These are phyloP conservation scores for Leucophenga varia DNA, from an alignment of 1,140 invertebrate species.

Conservation along the genomic window DNA sequence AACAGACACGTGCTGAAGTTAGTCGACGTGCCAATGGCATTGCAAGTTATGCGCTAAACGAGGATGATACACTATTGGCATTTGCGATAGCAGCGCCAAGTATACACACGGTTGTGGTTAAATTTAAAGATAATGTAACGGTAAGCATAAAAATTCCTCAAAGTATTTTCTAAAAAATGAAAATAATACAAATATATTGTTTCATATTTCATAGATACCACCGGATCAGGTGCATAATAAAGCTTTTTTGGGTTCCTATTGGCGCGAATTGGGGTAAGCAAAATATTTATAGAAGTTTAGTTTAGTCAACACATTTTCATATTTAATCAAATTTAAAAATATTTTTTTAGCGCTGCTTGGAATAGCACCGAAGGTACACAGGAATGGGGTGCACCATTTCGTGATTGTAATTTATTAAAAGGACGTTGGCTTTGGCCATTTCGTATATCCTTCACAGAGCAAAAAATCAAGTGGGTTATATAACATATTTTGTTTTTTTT, in stretches of 20 bases:
- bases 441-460: constrained; percentile 51
- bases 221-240: constrained; percentile 51
- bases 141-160: constrained; percentile 22
- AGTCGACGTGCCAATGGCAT: constrained; percentile 45
- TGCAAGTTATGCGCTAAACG: constrained; percentile 46
- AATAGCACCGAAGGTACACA: constrained; percentile 51
- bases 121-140: constrained; percentile 55
- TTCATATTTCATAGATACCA: constrained; percentile 39
- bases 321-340: no score
- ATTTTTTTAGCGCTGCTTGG: constrained; percentile 49
- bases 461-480: constrained; percentile 49
- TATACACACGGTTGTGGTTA: constrained; percentile 54
- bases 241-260: constrained; percentile 50
- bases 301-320: no score
- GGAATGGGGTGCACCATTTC: constrained; percentile 53
- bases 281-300: no score
- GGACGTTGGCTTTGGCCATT: constrained; percentile 55
- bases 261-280: constrained; percentile 50
- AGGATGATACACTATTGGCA: constrained; percentile 53
- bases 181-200: constrained; percentile 1
- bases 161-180: constrained; percentile 1
- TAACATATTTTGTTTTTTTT: no score
- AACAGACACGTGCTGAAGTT: constrained; percentile 39
- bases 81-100: constrained; percentile 54
- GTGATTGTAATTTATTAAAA: constrained; percentile 52